Evolutionary conservation across 2,797 vertebrate species (phyloP).

Genomic region (Toxotes lorentzi): DNA sequence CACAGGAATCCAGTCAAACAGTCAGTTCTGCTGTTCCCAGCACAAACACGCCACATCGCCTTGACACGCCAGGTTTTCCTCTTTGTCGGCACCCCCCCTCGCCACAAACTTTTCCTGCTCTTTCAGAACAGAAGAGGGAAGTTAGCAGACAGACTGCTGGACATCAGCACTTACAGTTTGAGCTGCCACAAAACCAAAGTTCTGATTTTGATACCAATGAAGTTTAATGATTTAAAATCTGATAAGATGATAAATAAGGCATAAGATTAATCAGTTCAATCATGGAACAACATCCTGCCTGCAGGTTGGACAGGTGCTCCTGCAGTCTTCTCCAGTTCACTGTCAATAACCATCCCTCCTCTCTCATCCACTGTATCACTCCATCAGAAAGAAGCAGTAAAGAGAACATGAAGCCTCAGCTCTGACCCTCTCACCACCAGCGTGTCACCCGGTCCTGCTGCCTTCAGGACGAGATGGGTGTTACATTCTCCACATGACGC

Average conservation of each 20-base stretch:
- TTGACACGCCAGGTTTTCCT: constrained; percentile 65
- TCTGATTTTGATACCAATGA: background rate
- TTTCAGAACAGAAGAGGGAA: constrained; percentile 9
- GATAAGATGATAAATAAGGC: background rate
- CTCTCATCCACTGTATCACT: too few species aligned
- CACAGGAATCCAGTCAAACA: constrained; percentile 74
- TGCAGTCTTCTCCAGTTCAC: too few species aligned
- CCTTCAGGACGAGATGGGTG: too few species aligned
- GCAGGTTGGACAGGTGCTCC: too few species aligned
- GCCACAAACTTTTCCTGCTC: constrained; percentile 52
- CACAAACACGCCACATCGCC: constrained; percentile 56
- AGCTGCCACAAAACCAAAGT: background rate
- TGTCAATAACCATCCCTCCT: too few species aligned
- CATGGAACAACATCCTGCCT: too few species aligned
- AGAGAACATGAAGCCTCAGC: too few species aligned
- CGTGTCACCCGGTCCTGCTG: too few species aligned
- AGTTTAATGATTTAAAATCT: background rate
- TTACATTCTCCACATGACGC: too few species aligned
- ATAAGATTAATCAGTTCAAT: background rate
- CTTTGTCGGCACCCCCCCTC: constrained; percentile 41
- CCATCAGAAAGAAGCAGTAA: too few species aligned
- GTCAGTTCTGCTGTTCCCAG: constrained; percentile 71
- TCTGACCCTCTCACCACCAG: too few species aligned
- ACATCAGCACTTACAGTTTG: constrained; percentile 35
- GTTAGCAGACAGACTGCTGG: constrained; percentile 12